phyloP scores from a whole-genome alignment of 2,888 invertebrate genomes.

The Drosophila tanythrix region DNA sequence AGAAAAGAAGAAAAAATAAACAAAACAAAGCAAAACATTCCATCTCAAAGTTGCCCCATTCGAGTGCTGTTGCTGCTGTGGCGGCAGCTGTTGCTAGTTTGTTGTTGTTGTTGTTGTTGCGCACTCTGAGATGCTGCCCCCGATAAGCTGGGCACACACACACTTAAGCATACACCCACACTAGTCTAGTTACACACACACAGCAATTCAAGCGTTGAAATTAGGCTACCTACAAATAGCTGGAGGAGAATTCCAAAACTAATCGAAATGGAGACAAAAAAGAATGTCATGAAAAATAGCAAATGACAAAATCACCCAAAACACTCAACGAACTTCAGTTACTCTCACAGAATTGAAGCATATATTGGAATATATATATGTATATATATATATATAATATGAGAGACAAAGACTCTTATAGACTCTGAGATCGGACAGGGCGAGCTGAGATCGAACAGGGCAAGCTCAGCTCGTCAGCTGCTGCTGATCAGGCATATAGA shows the following conservation, averaged over 20 bases:
- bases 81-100: constrained; percentile 36
- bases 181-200: constrained; percentile 5
- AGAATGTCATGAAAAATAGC: constrained; percentile 1
- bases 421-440: not conserved
- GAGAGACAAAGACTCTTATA: not conserved
- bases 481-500: not conserved
- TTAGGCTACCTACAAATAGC: constrained; percentile 73
- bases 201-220: constrained; percentile 80
- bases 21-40: constrained; percentile 16
- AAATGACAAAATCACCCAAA: constrained; percentile 6
- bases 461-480: accelerated
- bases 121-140: constrained; percentile 61
- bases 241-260: constrained; percentile 33
- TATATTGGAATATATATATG: not conserved
- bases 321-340: not conserved
- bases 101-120: constrained; percentile 20
- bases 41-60: constrained; percentile 40
- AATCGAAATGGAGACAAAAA: constrained; percentile 1
- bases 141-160: constrained; percentile 66
- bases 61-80: constrained; percentile 32
- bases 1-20: not conserved
- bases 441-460: not conserved
- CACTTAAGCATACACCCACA: constrained; percentile 9
- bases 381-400: not conserved
- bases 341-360: not conserved